Base-by-base conservation (phyloP, 53 echinoderm and acorn worm species). In the Zoroaster sp. region DNA sequence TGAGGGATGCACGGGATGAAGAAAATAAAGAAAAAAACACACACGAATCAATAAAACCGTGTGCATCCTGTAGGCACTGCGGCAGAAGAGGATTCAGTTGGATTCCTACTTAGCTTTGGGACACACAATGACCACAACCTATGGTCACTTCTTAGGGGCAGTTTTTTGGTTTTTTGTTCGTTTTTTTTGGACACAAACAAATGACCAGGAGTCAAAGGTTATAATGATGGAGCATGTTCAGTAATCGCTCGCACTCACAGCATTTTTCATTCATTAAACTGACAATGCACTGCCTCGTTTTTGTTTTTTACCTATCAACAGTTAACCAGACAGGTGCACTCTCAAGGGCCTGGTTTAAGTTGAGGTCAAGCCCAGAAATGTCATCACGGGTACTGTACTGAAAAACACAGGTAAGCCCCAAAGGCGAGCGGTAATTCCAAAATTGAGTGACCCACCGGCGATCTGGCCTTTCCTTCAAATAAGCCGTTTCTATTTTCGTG, bases 361-460 rank as follows among this genome's bases (percentile, higher is more conserved):
- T 69, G 71, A 69, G 85, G 85, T 85, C 85, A 71, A 70, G 71
- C 71, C 59, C 37, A 63, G 79, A 32, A 63, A 79, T 79, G 54
- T 79, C 79, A 79, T 79, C 55, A 79, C 20, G 55, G 21, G 59
- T 33, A 15, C 32, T 28, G 20, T 39, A 74, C 21, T 39, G 43
- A 42, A 74, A 73, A 73, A n/a, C 35, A 71, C 71, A 71, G 71
- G 71, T 35, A 18, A 33, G 38, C 46, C 71, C 71, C 21, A 21
- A 85, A 85, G 71, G 70, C 6, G 9, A 85, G 71, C 70, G 49
- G 85, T 70, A 71, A 85, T 85, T 85, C 72, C n/a, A 70, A 71
- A 85, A 7, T 45, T 36, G 85, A 85, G 85, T 85, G 85, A 85
- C 70, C 85, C 85, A 49, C 30, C n/a, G 85, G 85, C 85, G 23